These are phyloP conservation scores for Cotesia congregata DNA, from an alignment of 2,888 invertebrate genomes.

Conservation along the genomic window DNA sequence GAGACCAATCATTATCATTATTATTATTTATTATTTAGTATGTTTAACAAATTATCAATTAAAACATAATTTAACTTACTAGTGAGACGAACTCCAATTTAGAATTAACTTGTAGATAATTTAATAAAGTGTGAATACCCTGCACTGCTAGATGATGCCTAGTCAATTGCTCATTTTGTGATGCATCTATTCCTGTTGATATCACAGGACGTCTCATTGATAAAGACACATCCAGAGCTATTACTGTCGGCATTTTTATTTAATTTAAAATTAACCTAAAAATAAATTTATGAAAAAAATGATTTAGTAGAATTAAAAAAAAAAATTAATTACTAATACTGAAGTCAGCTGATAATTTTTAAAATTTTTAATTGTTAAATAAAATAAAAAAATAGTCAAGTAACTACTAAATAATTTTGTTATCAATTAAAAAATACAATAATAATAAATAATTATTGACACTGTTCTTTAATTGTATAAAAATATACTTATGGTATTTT, in stretches of 20 bases:
- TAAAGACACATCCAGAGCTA: conserved; percentile 80
- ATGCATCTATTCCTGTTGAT: conserved; percentile 68
- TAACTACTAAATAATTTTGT: too few relatives aligned
- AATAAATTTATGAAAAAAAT: background rate
- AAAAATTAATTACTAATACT: too few relatives aligned
- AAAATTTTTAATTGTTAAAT: too few relatives aligned
- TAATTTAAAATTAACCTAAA: conserved; percentile 2
- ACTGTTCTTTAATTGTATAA: too few relatives aligned
- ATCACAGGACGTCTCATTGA: conserved; percentile 79
- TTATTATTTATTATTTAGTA: too few relatives aligned
- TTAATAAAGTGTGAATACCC: conserved; percentile 78
- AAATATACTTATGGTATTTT: too few relatives aligned
- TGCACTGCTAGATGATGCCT: conserved; percentile 77
- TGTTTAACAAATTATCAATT: too few relatives aligned
- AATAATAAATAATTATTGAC: too few relatives aligned
- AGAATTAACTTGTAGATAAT: conserved; percentile 76
- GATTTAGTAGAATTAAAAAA: too few relatives aligned
- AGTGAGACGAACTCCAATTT: conserved; percentile 81
- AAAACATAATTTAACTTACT: conserved; percentile 70
- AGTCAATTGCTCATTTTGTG: conserved; percentile 72
- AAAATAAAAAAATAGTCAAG: too few relatives aligned
- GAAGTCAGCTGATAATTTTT: background rate
- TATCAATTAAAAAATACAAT: too few relatives aligned
- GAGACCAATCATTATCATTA: conserved; percentile 36
- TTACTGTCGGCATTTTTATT: conserved; percentile 79